Evolutionary conservation across 2,797 vertebrate genomes (phyloP), one percentile per base, ranked within the genome.

Genomic region (Tapera naevia): DNA sequence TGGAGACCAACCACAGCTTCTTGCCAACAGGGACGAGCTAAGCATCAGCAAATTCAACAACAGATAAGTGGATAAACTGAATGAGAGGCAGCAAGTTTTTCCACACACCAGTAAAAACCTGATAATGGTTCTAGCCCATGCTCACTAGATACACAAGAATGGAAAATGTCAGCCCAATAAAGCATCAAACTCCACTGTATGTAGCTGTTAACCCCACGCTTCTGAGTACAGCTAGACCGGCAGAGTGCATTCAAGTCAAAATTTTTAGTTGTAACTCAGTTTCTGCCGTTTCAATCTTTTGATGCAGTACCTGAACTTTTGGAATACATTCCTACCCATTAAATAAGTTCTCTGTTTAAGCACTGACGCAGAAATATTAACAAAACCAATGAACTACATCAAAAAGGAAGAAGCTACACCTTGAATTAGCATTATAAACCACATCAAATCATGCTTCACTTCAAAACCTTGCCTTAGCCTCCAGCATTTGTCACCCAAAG

Each of bases 1-100:
- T 97, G 86, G 97, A 95, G 86, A 97, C 96, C 51, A 62, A 64
- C 78, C 1, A 10, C 96, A 97, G 95, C 95, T 89, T 65, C 45
- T 87, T 76, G 92, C 95, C 94, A 94, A 83, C 21, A 60, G 80
- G 92, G 88, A 97, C 79, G 7, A 76, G 87, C 82, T 50, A 23
- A 82, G 88, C 92, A 83, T 79, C 81, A 69, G 94, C 91, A 91
- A 92, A 95, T 94, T 88, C 92, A 92, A 76, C 96, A 90, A 81
- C 80, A 53, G 92, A 24, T 71, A 89, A 86, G 67, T 17, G 70
- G 70, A 88, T 92, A 82, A 88, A 51, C 66, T 71, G 72, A 79
- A 94, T 62, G 89, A 87, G 65, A 91, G 50, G 87, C 35, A 4
- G 62, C 57, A 54, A 72, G 90, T 58, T 65, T 86, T 90, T 72